Evolutionary conservation across 2,113 vertebrate species (phyloP).

Genomic region (Actenoides hombroni): DNA sequence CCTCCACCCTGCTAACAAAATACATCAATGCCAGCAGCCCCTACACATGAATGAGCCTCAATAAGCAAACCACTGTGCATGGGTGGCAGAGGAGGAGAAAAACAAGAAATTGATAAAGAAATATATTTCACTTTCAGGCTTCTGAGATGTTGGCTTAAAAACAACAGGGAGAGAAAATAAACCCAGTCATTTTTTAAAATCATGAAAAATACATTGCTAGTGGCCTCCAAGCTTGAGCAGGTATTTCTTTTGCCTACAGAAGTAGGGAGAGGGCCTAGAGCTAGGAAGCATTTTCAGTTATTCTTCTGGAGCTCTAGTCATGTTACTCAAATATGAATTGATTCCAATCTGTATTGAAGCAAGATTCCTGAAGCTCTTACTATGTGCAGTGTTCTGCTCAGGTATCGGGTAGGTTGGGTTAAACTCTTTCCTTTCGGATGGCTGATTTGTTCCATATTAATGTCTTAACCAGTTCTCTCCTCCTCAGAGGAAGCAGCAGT

Average conservation of each 20-base stretch:
- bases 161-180: constrained; percentile 6
- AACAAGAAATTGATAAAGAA: constrained; percentile 48
- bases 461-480: too few relatives aligned
- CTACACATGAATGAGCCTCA: constrained; percentile 46
- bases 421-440: background rate
- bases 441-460: too few relatives aligned
- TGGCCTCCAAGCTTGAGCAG: background rate
- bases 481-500: too few relatives aligned
- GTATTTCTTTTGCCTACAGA: background rate
- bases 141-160: background rate
- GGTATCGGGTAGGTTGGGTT: background rate
- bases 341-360: background rate
- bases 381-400: background rate
- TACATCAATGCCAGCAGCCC: constrained; percentile 57
- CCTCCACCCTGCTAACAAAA: background rate
- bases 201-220: background rate
- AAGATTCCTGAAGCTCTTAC: fast-evolving
- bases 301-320: background rate
- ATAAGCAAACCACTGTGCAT: constrained; percentile 45
- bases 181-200: background rate
- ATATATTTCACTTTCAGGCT: constrained; percentile 33
- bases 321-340: background rate
- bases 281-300: background rate
- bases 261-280: background rate
- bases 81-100: constrained; percentile 42